Evolutionary conservation across 2,797 vertebrate genomes (phyloP), one percentile per base, ranked within the genome.

Genomic region (Numenius phaeopus): DNA sequence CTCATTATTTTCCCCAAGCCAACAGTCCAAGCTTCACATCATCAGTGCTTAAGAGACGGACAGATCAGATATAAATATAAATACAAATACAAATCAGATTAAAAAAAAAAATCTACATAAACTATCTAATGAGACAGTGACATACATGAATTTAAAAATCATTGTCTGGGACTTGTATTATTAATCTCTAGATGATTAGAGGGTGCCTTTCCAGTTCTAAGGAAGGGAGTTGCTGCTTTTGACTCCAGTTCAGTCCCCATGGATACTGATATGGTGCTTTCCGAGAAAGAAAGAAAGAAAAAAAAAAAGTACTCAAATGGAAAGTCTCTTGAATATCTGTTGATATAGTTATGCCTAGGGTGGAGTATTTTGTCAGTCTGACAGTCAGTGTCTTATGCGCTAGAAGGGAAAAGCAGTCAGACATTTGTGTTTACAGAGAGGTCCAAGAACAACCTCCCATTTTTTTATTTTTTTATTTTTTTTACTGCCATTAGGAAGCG

Each of bases 191-290:
- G 23, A 75, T 87, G 64, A 92, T 76, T 57, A 79, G 50, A 87
- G 11, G 13, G 18, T 79, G 71, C 5, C 75, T 83, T 72, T 85
- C 54, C 50, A 72, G 55, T 81, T 80, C 32, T 87, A 54, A 93
- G 88, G 82, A 97, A 96, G 91, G 92, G 75, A 91, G 71, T 92
- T 93, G 39, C 27, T 89, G 79, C 54, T 88, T 89, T 54, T 91
- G 69, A 93, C 62, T 80, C 65, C 42, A 94, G 30, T 77, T 83
- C 37, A 87, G 46, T 94, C 73, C 59, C 79, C 66, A 78, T 0
- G 1, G 78, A 89, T 42, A 77, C 32, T 30, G 62, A 83, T 52
- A 72, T 0, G 18, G 19, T 18, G 23, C 67, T 92, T 93, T 93
- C 76, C 80, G 86, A 67, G 50, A 50, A 89, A 88, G 24, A 90